Evolutionary conservation across 2,888 invertebrate genomes (phyloP).

Genomic region (Ormyrus rosae): DNA sequence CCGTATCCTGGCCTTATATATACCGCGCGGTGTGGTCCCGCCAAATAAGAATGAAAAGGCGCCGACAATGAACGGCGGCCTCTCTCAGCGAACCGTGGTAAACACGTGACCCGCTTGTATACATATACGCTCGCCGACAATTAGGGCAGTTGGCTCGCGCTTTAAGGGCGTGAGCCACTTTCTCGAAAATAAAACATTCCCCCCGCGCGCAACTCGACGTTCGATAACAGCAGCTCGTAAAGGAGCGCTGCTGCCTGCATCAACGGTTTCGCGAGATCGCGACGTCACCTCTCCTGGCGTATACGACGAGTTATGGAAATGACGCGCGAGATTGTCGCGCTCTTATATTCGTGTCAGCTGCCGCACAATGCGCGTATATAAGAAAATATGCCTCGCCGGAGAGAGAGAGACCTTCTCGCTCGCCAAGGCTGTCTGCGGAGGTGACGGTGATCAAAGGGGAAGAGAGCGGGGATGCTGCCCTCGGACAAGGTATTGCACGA

Average conservation of each 20-base stretch:
- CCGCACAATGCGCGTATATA: neutral
- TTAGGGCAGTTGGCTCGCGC: slow-evolving; percentile 34
- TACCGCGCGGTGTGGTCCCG: neutral
- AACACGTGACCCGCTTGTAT: slow-evolving; percentile 43
- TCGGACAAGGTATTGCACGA: too few relatives aligned
- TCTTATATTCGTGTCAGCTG: neutral
- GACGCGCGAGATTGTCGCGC: neutral
- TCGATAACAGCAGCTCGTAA: neutral
- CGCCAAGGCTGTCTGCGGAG: too few relatives aligned
- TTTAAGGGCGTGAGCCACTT: slow-evolving; percentile 40
- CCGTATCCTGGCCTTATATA: neutral
- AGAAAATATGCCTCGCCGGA: neutral
- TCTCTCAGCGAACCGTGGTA: slow-evolving; percentile 9
- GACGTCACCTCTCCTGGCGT: slow-evolving; percentile 16
- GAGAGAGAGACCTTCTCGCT: too few relatives aligned
- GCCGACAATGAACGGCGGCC: too few relatives aligned
- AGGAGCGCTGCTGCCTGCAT: neutral
- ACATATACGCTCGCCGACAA: neutral
- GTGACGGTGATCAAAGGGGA: too few relatives aligned
- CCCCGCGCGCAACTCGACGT: slow-evolving; percentile 11
- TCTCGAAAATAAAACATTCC: slow-evolving; percentile 39
- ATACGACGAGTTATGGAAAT: slow-evolving; percentile 51
- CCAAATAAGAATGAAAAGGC: too few relatives aligned
- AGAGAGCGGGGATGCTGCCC: too few relatives aligned
- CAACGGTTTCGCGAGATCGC: slow-evolving; percentile 39